A percentile compares a stretch with the other conserved stretches of the same genome.
Conservation (phyloP, 2,888 invertebrate species). For the Leucophenga maculata region DNA sequence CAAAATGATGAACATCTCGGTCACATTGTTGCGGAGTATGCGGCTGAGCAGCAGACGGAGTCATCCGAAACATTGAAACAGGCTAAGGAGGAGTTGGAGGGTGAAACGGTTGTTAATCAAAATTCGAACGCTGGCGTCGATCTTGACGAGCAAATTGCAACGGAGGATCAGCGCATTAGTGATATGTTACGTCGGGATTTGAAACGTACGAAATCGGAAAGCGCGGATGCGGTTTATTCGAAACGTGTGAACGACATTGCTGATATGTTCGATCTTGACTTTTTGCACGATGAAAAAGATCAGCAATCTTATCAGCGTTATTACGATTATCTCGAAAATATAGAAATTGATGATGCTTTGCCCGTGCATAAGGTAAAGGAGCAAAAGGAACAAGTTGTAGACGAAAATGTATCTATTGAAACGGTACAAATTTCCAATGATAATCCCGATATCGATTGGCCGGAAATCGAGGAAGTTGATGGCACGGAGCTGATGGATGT, state of each 20-base stretch:
- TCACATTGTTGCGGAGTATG: not conserved
- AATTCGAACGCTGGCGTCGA: not conserved
- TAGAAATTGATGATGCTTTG: not conserved
- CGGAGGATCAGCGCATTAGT: not conserved
- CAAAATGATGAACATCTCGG: not conserved
- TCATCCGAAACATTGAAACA: too few relatives aligned
- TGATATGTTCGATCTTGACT: not conserved
- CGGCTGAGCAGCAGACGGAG: not conserved
- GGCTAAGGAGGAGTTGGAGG: not conserved
- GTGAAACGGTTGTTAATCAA: not conserved
- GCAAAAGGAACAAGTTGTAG: not conserved
- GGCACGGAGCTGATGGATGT: not conserved
- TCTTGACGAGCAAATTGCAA: not conserved
- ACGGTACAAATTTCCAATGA: too few relatives aligned
- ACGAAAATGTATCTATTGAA: not conserved
- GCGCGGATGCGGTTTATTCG: too few relatives aligned
- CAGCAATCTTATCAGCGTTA: not conserved
- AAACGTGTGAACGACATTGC: not conserved
- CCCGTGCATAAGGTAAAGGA: not conserved
- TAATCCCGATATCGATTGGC: too few relatives aligned
- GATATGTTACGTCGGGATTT: not conserved
- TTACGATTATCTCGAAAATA: conserved; percentile 1
- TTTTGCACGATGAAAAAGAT: not conserved
- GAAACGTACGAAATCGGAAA: not conserved
- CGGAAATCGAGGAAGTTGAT: not conserved